A percentile compares a stretch with the other conserved stretches of the same genome.
Conservation (phyloP, 2,113 vertebrate genomes). For the Megalops atlanticus region DNA sequence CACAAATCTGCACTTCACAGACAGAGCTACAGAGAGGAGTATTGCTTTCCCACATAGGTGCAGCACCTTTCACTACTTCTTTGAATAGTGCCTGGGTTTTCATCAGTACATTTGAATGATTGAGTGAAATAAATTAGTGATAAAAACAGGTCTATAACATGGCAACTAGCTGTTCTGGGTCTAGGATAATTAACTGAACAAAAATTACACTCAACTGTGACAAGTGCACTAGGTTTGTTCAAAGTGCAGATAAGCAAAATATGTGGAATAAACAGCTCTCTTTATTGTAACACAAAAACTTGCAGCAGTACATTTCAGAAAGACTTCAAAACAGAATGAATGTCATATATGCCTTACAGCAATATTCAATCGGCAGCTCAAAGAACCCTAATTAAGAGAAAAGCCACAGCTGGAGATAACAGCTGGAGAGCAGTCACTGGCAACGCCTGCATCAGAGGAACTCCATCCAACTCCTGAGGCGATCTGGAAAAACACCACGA, state of each 20-base stretch:
- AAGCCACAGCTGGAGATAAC: background rate
- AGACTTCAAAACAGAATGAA: background rate
- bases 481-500: background rate
- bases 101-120: no score
- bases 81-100: no score
- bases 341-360: background rate
- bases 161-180: background rate
- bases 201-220: background rate
- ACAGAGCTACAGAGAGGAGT: no score
- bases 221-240: background rate
- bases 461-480: background rate
- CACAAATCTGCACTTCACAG: no score
- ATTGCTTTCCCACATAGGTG: no score
- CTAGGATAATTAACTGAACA: background rate
- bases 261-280: background rate
- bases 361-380: background rate
- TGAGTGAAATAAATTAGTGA: background rate
- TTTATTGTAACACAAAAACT: background rate
- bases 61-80: no score
- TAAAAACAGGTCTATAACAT: background rate
- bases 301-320: background rate
- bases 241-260: background rate
- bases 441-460: background rate
- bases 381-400: background rate
- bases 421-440: background rate